These are phyloP conservation scores for Thalassaphorura encarpata DNA, from an alignment of 1,140 invertebrate genomes.

Conservation along the genomic window DNA sequence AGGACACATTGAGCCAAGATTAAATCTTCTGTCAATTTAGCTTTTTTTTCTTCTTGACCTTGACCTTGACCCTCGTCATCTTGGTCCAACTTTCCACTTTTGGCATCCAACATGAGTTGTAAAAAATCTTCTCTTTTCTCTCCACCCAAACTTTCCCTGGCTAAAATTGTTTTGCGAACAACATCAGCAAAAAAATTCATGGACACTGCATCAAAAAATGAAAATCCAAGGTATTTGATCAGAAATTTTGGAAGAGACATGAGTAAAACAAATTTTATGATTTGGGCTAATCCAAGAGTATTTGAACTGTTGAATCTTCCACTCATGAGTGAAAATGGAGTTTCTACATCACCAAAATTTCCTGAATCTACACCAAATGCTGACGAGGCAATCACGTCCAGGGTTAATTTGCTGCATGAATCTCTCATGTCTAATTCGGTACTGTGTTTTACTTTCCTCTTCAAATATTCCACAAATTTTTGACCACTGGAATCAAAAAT, in stretches of 20 bases:
- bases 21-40: conserved; percentile 32
- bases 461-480: conserved; percentile 4
- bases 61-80: conserved; percentile 41
- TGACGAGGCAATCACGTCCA: conserved; percentile 17
- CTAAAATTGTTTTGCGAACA: conserved; percentile 36
- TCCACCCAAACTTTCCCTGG: neutral
- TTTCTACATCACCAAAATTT: conserved; percentile 8
- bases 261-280: neutral
- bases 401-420: neutral
- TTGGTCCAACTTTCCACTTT: conserved; percentile 37
- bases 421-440: conserved; percentile 9
- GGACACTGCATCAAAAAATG: neutral
- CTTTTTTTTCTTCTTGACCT: conserved; percentile 23
- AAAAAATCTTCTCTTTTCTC: conserved; percentile 30
- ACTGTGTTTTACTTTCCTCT: neutral
- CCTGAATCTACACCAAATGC: conserved; percentile 21
- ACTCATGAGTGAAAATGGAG: neutral
- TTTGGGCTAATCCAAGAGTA: neutral
- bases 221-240: neutral
- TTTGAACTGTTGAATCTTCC: conserved; percentile 4
- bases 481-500: conserved; percentile 2
- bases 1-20: conserved; percentile 51
- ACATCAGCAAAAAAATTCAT: conserved; percentile 35
- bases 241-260: neutral
- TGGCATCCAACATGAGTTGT: conserved; percentile 39